Conservation (phyloP, 2,113 vertebrate genomes). For the Rhea pennata region DNA sequence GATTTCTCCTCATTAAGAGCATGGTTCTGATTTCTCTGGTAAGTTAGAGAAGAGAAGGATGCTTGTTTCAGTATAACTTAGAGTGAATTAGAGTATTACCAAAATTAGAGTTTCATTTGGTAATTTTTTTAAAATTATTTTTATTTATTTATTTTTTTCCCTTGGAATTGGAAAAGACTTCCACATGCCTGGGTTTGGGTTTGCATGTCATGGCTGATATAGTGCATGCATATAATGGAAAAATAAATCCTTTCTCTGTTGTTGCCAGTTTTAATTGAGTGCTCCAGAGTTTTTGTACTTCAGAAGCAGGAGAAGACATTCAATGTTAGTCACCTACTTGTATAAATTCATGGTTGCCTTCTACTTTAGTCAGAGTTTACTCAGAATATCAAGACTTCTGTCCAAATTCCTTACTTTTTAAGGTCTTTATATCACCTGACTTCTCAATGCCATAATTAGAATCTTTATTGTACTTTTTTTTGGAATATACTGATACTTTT, state of each 20-base stretch:
- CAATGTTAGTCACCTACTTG: not conserved
- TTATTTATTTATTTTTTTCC: not conserved
- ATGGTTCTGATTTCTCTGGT: not conserved
- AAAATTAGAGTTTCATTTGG: not conserved
- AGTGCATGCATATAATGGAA: not conserved
- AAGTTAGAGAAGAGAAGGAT: not conserved
- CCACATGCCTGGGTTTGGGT: not conserved
- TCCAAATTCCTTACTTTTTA: not conserved
- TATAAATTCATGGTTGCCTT: not conserved
- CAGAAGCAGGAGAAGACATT: not conserved
- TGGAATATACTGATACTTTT: not conserved
- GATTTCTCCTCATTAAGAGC: not conserved
- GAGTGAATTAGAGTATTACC: not conserved
- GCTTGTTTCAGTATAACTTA: not conserved
- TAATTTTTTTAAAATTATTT: not conserved
- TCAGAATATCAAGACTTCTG: not conserved
- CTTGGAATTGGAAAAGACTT: not conserved
- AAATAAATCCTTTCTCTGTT: not conserved
- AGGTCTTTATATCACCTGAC: not conserved
- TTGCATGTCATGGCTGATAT: not conserved
- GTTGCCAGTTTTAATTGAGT: not conserved
- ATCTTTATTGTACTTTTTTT: not conserved
- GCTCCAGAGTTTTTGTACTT: not conserved
- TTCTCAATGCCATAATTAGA: not conserved
- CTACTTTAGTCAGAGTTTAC: not conserved